Evolutionary conservation across 2,888 invertebrate genomes (phyloP).

Genomic region (Pediacus dermestoides): DNA sequence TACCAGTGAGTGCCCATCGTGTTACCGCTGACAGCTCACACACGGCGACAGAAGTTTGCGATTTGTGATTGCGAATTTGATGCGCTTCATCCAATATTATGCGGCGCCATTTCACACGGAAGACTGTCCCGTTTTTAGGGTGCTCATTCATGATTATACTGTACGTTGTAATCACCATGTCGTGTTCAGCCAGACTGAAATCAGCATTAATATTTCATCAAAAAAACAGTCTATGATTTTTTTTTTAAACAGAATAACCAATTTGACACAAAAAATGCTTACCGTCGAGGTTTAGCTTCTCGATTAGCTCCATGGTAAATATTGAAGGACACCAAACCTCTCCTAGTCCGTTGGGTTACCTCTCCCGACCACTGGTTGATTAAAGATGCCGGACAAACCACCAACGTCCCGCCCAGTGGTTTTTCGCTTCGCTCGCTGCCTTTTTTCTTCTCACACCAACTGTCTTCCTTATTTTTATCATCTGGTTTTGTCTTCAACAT

Average conservation of each 20-base stretch:
- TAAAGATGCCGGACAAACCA: conserved; percentile 89
- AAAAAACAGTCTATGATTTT: no score
- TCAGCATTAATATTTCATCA: conserved; percentile 1
- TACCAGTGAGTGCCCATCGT: conserved; percentile 89
- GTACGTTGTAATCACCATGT: conserved; percentile 89
- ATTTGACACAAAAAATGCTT: no score
- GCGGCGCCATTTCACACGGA: conserved; percentile 76
- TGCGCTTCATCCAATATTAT: conserved; percentile 94
- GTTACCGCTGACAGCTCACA: conserved; percentile 60
- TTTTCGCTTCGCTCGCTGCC: conserved; percentile 16
- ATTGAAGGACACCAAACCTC: conserved; percentile 60
- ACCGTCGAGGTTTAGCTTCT: conserved; percentile 56
- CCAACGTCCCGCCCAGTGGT: conserved; percentile 68
- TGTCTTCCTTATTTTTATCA: conserved; percentile 18
- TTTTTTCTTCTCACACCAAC: conserved; percentile 7
- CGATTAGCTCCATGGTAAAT: conserved; percentile 81
- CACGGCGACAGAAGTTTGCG: conserved; percentile 68
- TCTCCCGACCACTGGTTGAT: conserved; percentile 88
- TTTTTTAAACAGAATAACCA: no score
- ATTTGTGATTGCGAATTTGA: conserved; percentile 82
- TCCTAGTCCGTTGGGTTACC: conserved; percentile 60
- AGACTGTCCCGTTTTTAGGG: conserved; percentile 58
- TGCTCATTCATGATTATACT: conserved; percentile 65
- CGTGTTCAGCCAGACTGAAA: conserved; percentile 60
- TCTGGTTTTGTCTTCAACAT: conserved; percentile 56